Evolutionary conservation across 1,140 invertebrate genomes (phyloP), one percentile per base, ranked within the genome.

Genomic region (Zophobas atratus): DNA sequence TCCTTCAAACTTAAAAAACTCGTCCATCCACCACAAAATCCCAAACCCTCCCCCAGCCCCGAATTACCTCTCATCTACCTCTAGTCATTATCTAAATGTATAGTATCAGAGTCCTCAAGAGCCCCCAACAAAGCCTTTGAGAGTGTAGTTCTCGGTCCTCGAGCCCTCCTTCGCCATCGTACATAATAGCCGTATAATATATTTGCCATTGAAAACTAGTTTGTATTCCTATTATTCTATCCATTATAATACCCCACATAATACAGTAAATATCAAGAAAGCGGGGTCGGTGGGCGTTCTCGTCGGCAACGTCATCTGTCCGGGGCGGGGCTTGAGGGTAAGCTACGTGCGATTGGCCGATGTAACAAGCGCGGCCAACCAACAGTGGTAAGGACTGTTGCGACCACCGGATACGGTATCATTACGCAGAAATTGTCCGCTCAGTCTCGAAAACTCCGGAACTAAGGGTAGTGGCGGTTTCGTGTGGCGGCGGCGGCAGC

Each of bases 151-250:
- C 49, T 63, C 77, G 73, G 77, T 76, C 51, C 43, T 56, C 74
- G 39, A 34, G 70, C 81, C 75, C 73, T 81, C 82, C 79, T 82
- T 73, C 79, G 77, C 53, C 75, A 70, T 75, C 76, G 78, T 77
- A 81, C 82, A 82, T 81, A 81, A 79, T 81, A 84, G 79, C 82
- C 74, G 82, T 82, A 82, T 82, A 83, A 83, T 83, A 82, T 83
- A 82, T 81, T 84, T 83, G 77, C 82, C 80, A 83, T 84, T 84
- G 77, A 84, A 83, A 81, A 84, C 82, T 84, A 84, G 84, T 84
- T 84, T 85, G 83, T 85, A 85, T 85, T 85, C 83, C 83, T 85
- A 85, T 85, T 85, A 82, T 83, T 73, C 80, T 73, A 51, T 78
- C 80, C 81, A 84, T 84, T 83, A 83, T 84, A 83, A 81, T 77